A percentile compares a stretch with the other conserved stretches of the same genome.
Conservation (phyloP, 2,113 vertebrate genomes). For the Anser cygnoides region DNA sequence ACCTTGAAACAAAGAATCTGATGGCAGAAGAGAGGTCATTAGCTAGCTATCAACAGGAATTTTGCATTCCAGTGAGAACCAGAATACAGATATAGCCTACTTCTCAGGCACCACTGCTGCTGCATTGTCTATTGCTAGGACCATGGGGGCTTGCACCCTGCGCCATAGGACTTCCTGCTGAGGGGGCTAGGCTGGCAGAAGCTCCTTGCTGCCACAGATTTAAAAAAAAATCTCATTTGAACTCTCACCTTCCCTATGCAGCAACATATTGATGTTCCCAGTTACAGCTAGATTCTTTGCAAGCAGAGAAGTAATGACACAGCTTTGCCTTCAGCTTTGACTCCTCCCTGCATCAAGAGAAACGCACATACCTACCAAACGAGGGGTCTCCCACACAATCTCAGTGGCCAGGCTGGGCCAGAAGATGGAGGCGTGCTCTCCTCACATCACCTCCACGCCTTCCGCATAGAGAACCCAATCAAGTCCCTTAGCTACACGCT, state of each 20-base stretch:
- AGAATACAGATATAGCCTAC: neutral
- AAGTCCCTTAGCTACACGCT: neutral
- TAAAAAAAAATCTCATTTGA: neutral
- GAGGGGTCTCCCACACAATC: neutral
- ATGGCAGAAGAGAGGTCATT: neutral
- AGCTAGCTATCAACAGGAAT: neutral
- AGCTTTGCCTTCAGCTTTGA: neutral
- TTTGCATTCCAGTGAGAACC: neutral
- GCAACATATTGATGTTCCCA: neutral
- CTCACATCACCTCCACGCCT: neutral
- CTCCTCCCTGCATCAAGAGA: neutral
- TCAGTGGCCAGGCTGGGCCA: neutral
- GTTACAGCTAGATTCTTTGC: conserved; percentile 18
- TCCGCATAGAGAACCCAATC: neutral
- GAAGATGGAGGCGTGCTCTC: neutral
- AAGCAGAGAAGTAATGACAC: neutral
- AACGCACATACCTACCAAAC: fast-evolving
- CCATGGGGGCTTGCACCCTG: neutral
- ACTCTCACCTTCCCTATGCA: neutral
- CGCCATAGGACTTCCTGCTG: neutral
- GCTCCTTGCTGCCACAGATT: neutral
- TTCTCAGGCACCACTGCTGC: neutral
- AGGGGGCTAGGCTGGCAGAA: neutral
- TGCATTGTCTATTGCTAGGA: neutral
- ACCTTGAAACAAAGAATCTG: neutral